phyloP scores from a whole-genome alignment of 2,797 vertebrate genomes.

The Streptopelia turtur region DNA sequence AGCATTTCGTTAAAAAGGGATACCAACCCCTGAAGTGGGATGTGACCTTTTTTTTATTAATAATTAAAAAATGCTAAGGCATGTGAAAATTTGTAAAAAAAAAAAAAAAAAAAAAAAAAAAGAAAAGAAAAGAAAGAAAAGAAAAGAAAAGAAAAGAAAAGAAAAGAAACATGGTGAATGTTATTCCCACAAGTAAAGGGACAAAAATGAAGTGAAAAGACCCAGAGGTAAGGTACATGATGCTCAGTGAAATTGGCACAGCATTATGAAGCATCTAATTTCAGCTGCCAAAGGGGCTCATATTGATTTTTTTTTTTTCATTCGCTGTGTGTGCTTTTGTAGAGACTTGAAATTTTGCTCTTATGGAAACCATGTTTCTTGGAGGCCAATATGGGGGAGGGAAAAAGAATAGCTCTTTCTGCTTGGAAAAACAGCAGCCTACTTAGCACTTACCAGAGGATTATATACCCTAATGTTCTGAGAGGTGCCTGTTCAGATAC shows the following conservation, averaged over 20 bases:
- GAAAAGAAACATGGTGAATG: background rate
- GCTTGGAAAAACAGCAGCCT: conserved; percentile 61
- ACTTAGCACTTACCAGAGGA: conserved; percentile 13
- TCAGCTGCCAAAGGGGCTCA: conserved; percentile 51
- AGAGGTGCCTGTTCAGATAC: background rate
- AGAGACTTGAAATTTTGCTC: conserved; percentile 66
- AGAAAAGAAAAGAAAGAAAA: too few species aligned
- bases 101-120: background rate
- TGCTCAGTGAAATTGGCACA: conserved; percentile 48
- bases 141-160: too few species aligned
- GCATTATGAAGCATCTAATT: conserved; percentile 74
- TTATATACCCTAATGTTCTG: conserved; percentile 15
- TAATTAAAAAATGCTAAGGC: conserved; percentile 6
- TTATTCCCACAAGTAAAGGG: conserved; percentile 19
- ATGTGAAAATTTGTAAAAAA: conserved; percentile 23
- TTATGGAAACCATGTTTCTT: conserved; percentile 61
- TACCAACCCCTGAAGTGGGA: background rate
- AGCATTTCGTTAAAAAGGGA: background rate
- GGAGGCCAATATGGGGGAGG: background rate
- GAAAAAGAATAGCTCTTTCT: conserved; percentile 63
- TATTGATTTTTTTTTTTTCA: conserved; percentile 66
- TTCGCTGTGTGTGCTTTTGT: conserved; percentile 44
- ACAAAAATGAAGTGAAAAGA: conserved; percentile 30
- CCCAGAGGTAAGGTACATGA: conserved; percentile 23
- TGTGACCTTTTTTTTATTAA: background rate